Evolutionary conservation across 1,140 invertebrate species (phyloP).

Genomic region (Aphaenogaster floridana): DNA sequence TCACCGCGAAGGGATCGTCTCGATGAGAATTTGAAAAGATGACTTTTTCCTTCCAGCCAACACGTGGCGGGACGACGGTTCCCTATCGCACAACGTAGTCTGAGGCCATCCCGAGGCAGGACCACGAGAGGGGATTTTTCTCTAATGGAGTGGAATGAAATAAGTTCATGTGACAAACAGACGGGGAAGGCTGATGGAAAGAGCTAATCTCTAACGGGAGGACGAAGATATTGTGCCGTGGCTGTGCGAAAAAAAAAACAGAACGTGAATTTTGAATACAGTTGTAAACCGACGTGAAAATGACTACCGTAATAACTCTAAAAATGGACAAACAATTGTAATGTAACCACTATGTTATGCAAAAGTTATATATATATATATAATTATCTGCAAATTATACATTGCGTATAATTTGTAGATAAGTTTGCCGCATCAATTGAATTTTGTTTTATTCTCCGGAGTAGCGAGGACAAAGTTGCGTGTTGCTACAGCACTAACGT

Average conservation of each 20-base stretch:
- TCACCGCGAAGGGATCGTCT: constrained; percentile 67
- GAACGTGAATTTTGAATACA: constrained; percentile 20
- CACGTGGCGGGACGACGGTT: constrained; percentile 83
- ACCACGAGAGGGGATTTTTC: constrained; percentile 53
- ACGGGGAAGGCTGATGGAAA: neutral
- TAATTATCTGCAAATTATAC: constrained; percentile 32
- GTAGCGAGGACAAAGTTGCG: constrained; percentile 28
- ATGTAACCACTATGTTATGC: constrained; percentile 13
- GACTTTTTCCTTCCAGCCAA: constrained; percentile 85
- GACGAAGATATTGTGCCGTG: constrained; percentile 30
- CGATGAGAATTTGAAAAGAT: constrained; percentile 82
- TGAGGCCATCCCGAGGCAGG: constrained; percentile 68
- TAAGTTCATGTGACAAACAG: neutral
- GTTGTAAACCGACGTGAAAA: constrained; percentile 14
- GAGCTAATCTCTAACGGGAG: constrained; percentile 4
- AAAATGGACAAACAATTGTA: constrained; percentile 10
- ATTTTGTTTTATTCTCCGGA: constrained; percentile 44
- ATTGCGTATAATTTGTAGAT: constrained; percentile 19
- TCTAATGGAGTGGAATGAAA: neutral
- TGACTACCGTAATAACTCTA: neutral
- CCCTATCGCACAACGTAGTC: constrained; percentile 82
- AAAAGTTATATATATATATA: neutral
- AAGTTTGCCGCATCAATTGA: constrained; percentile 30
- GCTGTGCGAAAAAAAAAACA: constrained; percentile 33
- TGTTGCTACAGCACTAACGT: constrained; percentile 32